A percentile compares a stretch with the other conserved stretches of the same genome.
Evolutionary conservation across 2,113 vertebrate genomes (phyloP).

Genomic region (Motacilla tschutschensis): DNA sequence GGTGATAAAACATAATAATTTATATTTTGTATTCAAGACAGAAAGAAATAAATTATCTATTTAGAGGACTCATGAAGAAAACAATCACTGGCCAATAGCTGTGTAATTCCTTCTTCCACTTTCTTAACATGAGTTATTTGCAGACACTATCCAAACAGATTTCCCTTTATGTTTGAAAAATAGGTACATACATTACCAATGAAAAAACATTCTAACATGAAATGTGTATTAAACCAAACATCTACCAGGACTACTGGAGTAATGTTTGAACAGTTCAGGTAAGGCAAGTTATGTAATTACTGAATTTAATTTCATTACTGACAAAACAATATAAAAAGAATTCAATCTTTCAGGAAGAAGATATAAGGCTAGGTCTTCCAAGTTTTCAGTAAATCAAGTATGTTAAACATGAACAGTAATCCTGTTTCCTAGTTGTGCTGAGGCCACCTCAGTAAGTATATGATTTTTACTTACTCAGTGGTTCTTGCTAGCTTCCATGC

Average conservation of each 20-base stretch:
- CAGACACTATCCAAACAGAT: background rate
- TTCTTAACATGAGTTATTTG: background rate
- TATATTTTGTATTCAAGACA: background rate
- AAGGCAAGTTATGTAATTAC: background rate
- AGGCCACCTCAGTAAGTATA: background rate
- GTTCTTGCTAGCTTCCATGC: background rate
- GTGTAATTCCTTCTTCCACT: background rate
- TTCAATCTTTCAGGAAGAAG: background rate
- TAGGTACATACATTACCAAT: background rate
- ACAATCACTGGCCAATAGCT: background rate
- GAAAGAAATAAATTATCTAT: background rate
- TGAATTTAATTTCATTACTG: background rate
- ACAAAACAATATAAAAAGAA: background rate
- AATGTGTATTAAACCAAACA: background rate
- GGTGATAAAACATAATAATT: background rate
- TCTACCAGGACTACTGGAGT: background rate
- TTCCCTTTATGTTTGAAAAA: background rate
- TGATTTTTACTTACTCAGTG: background rate
- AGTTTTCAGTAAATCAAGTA: background rate
- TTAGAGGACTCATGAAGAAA: background rate
- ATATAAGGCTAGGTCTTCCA: background rate
- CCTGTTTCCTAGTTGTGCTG: background rate
- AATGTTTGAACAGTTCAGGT: background rate
- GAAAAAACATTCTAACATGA: background rate
- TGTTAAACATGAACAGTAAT: background rate